Evolutionary conservation across 2,113 vertebrate genomes (phyloP), one percentile per base, ranked within the genome.

Genomic region (Cavia aperea): DNA sequence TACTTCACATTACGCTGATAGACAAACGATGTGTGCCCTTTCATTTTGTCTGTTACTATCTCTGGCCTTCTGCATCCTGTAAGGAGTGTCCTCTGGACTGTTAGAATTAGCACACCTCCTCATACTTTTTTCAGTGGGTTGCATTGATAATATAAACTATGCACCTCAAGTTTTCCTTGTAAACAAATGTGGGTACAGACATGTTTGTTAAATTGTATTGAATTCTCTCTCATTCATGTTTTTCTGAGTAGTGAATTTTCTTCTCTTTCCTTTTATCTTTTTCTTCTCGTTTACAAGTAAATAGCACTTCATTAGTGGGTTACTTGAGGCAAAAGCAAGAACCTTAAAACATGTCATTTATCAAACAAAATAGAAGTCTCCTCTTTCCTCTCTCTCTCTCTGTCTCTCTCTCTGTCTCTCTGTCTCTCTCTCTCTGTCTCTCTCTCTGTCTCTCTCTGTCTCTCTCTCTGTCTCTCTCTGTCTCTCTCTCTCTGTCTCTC

Each of bases 1-100:
- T 5, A 7, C 78, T 93, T 93, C 58, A 56, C 88, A 78, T 91
- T 86, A 26, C 81, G 93, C 31, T 63, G 36, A 91, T 68, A 13
- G 82, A 79, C 73, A 24, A 79, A 91, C 19, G n/a, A 66, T 54
- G 7, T 46, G 7, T 18, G 7, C 11, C 10, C 51, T 91, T 70
- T 78, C 16, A 36, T 87, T 23, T 21, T 14, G 68, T 58, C 13
- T 36, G 18, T 92, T 81, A 43, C 21, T 56, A 33, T 91, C 23
- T 33, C 13, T 58, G n/a, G 46, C 29, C 23, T 81, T 85, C 18
- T 12, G 8, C n/a, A 70, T 81, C 26, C 33, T 63, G 1, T 81
- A 39, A 54, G 46, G 39, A 36, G 31, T 36, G 9, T 82, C 43
- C 0, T 77, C 4, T 75, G 13, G 7, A 46, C 18, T 43, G 26